phyloP scores from a whole-genome alignment of 2,113 vertebrate species.

The Oryzias melastigma region DNA sequence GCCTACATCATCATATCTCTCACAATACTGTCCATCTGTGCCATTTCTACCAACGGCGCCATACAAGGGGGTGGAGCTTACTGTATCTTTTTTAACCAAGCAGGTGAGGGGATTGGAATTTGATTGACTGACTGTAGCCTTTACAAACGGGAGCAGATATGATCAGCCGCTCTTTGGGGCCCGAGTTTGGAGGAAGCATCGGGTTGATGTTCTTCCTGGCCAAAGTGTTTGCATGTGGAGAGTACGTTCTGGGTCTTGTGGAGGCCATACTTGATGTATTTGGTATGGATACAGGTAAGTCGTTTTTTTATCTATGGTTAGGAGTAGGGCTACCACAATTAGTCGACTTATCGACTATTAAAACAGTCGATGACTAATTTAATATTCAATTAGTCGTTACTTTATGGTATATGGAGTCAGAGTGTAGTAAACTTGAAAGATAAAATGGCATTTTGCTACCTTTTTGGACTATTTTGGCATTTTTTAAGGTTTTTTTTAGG shows the following conservation, averaged over 20 bases:
- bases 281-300: constrained; percentile 74
- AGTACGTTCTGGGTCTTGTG: constrained; percentile 88
- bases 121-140: constrained; percentile 8
- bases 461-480: too few relatives aligned
- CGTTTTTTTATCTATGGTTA: neutral
- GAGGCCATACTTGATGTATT: constrained; percentile 86
- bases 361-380: too few relatives aligned
- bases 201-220: constrained; percentile 94
- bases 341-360: too few relatives aligned
- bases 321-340: too few relatives aligned
- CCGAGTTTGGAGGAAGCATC: constrained; percentile 91
- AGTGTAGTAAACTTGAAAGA: too few relatives aligned
- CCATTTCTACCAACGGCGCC: constrained; percentile 91
- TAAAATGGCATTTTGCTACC: too few relatives aligned
- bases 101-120: neutral
- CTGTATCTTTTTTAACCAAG: constrained; percentile 82
- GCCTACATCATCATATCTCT: constrained; percentile 88
- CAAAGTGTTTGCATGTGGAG: constrained; percentile 88
- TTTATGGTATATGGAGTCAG: too few relatives aligned
- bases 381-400: too few relatives aligned
- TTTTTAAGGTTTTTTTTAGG: too few relatives aligned
- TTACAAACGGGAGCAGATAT: constrained; percentile 79
- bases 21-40: constrained; percentile 90
- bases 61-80: constrained; percentile 89
- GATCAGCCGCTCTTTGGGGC: constrained; percentile 90